Evolutionary conservation across 2,797 vertebrate species (phyloP).

Genomic region (Malurus leucopterus): DNA sequence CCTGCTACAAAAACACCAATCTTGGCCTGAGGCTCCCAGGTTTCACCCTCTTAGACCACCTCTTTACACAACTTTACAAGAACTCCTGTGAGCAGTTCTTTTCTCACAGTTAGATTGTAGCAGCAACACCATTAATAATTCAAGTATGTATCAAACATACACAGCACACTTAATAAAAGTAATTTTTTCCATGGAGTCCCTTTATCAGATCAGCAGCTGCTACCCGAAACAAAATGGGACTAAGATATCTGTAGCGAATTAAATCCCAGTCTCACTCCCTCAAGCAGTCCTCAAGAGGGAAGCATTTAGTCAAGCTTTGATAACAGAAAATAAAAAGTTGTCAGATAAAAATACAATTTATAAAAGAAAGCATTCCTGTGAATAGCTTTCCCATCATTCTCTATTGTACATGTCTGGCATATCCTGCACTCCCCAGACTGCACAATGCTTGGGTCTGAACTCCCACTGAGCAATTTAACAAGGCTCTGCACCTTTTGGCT

Average conservation of each 20-base stretch:
- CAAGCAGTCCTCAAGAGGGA: neutral
- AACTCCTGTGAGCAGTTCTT: neutral
- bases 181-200: neutral
- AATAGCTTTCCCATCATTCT: neutral
- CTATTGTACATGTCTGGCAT: neutral
- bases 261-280: neutral
- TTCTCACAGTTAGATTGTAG: neutral
- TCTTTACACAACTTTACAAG: neutral
- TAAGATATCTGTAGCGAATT: neutral
- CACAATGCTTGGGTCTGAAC: neutral
- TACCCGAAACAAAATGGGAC: neutral
- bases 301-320: neutral
- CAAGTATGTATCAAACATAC: neutral
- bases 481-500: slow-evolving; percentile 8
- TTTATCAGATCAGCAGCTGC: neutral
- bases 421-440: neutral
- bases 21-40: neutral
- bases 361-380: neutral
- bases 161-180: neutral
- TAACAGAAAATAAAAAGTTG: neutral
- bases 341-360: neutral
- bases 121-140: neutral
- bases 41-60: neutral
- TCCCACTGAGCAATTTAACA: neutral
- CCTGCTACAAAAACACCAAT: neutral